Base-by-base conservation (phyloP, 2,888 invertebrate species). In the Prostheceraeus crozeri region DNA sequence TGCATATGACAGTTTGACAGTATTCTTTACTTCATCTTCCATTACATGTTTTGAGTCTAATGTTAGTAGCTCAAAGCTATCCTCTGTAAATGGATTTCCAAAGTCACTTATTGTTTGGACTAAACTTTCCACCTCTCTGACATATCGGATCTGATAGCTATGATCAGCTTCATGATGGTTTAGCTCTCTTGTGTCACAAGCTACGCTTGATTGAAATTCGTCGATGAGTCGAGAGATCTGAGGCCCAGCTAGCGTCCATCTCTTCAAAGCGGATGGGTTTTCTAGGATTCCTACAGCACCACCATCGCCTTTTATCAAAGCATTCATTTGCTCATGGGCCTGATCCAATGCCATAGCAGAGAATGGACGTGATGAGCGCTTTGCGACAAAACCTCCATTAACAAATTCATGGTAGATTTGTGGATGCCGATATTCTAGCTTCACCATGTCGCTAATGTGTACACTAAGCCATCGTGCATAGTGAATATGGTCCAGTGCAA, bases 301-400 rank as follows among this genome's bases (percentile, higher is more conserved):
- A 35, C 64, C 64, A 31, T 63, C 62, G n/a, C 60, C 40, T 28
- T 62, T 63, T 19, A 60, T 40, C 10, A n/a, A 31, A 8, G 60
- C 63, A 59, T 63, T 63, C 25, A 51, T 48, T 30, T 64, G 64
- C 30, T 63, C 62, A 60, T 65, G 63, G 8, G 63, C 65, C 28
- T 64, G 65, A 27, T 65, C 64, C 8, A 64, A 36, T 2, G 64
- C 59, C n/a, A 64, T 59, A 3, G 55, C 51, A 31, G 59, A 65
- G 46, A 62, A 62, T 11, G 11, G n/a, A 14, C 35, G n/a, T 4
- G n/a, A 21, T 28, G 54, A 61, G 31, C 61, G 61, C 33, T 55
- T 23, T 14, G 61, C 59, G 14, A 55, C 55, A 46, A 62, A 62
- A 14, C 14, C 27, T 1, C 63, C 60, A 10, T 27, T 1, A 2